These are phyloP conservation scores for Virgularia gustaviana DNA, from an alignment of 92 coral and sea anemone genomes.

Conservation along the genomic window DNA sequence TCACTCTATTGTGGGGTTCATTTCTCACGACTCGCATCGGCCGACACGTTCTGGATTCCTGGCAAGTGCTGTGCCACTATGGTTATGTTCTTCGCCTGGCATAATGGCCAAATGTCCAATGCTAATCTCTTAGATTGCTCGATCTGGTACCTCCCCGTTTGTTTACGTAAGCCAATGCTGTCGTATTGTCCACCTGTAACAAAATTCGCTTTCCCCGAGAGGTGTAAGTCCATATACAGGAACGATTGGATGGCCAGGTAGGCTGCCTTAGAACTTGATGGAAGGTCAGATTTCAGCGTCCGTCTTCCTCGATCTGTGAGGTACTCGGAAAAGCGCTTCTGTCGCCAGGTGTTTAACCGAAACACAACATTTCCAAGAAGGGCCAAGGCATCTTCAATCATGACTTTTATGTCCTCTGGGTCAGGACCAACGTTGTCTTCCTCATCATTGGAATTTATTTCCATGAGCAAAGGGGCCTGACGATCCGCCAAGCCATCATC, in stretches of 20 bases:
- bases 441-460: too few species aligned
- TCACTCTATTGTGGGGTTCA: conserved; percentile 47
- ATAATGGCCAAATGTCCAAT: conserved; percentile 42
- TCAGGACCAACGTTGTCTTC: too few species aligned
- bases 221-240: neutral
- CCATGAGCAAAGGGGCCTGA: too few species aligned
- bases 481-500: too few species aligned
- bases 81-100: conserved; percentile 29
- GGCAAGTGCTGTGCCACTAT: conserved; percentile 53
- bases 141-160: conserved; percentile 35
- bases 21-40: conserved; percentile 55
- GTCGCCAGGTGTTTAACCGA: too few species aligned
- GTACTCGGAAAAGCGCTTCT: too few species aligned
- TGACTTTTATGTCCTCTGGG: too few species aligned
- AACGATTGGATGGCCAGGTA: conserved; percentile 40
- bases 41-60: conserved; percentile 53
- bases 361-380: too few species aligned
- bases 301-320: too few species aligned
- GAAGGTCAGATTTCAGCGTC: too few species aligned
- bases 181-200: conserved; percentile 54
- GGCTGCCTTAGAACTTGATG: too few species aligned
- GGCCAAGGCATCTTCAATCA: too few species aligned
- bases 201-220: conserved; percentile 33
- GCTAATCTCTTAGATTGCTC: conserved; percentile 26
- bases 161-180: conserved; percentile 51